phyloP scores from a whole-genome alignment of 2,113 vertebrate species.

The Aramus guarauna region DNA sequence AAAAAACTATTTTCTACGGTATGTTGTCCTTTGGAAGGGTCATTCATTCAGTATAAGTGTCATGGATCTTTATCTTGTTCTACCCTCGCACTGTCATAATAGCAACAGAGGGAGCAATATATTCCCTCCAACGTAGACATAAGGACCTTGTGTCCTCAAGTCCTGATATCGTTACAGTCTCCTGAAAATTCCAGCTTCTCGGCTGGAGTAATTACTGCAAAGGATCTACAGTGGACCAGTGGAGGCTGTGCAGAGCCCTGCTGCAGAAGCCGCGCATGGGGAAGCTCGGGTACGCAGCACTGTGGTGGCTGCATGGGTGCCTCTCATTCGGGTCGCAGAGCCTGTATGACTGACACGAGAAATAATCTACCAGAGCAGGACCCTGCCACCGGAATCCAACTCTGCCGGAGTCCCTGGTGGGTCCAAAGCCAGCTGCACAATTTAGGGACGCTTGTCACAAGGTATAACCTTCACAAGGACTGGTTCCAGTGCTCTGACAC shows the following conservation, averaged over 20 bases:
- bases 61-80: not conserved
- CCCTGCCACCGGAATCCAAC: not conserved
- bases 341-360: not conserved
- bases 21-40: not conserved
- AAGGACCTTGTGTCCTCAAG: not conserved
- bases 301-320: rapidly evolving
- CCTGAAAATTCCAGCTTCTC: not conserved
- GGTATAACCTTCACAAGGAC: not conserved
- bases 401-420: not conserved
- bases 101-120: not conserved
- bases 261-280: not conserved
- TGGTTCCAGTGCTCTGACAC: not conserved
- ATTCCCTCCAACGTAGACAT: not conserved
- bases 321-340: not conserved
- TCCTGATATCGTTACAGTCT: not conserved
- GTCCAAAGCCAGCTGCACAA: conserved; percentile 9
- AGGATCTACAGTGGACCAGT: not conserved
- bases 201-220: rapidly evolving
- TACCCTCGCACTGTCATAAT: not conserved
- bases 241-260: not conserved
- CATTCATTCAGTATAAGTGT: not conserved
- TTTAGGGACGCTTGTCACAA: conserved; percentile 20
- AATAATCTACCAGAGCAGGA: not conserved
- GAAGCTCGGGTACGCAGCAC: rapidly evolving
- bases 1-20: not conserved